Evolutionary conservation across 2,797 vertebrate species (phyloP).

Genomic region (Sebastes steindachneri): DNA sequence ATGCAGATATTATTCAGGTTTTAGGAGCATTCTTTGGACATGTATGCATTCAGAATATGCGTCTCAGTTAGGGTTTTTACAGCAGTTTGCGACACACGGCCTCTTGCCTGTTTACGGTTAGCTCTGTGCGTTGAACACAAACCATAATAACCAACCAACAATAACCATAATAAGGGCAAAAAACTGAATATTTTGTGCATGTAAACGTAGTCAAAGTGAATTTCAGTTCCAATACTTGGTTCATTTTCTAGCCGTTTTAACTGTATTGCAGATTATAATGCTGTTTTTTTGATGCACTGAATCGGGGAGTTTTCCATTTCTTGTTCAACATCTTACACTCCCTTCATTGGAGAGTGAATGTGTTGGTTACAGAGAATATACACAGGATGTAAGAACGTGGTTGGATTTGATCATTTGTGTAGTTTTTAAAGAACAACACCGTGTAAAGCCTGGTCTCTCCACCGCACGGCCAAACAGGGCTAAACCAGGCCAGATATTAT

Average conservation of each 20-base stretch:
- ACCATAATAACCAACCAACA: too few relatives aligned
- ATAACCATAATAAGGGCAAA: too few relatives aligned
- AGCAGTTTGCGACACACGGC: too few relatives aligned
- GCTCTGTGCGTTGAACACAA: too few relatives aligned
- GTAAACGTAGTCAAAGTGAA: background rate
- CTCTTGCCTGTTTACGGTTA: background rate
- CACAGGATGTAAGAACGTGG: background rate
- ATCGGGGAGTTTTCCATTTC: background rate
- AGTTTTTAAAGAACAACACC: background rate
- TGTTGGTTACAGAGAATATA: background rate
- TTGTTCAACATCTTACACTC: background rate
- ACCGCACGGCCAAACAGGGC: background rate
- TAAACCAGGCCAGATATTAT: background rate
- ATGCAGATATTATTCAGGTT: background rate
- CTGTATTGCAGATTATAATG: background rate
- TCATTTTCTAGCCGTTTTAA: background rate
- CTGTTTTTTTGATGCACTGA: background rate
- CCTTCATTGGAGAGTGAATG: background rate
- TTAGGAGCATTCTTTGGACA: background rate
- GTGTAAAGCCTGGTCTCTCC: background rate
- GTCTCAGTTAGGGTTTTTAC: background rate
- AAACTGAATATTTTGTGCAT: background rate
- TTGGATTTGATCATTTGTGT: slow-evolving; percentile 2
- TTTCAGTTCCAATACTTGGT: background rate
- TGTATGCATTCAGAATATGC: background rate